These are phyloP conservation scores for Alauda arvensis DNA, from an alignment of 2,797 vertebrate species.

Conservation along the genomic window DNA sequence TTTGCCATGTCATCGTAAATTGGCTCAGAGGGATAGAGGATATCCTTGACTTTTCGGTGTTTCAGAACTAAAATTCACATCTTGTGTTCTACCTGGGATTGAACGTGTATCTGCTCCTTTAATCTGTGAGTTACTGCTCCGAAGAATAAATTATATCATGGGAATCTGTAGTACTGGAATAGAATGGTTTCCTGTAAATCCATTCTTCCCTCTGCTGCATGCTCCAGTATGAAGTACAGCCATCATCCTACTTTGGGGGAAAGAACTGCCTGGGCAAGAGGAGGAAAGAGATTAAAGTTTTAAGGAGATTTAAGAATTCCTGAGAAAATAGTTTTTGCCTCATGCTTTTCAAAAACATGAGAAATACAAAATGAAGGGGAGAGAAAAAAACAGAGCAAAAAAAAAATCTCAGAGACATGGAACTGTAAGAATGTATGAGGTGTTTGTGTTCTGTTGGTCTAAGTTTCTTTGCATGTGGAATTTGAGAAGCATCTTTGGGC, in stretches of 20 bases:
- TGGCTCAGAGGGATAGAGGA: background rate
- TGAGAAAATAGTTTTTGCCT: background rate
- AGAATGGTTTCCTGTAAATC: background rate
- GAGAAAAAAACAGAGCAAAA: background rate
- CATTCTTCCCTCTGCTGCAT: background rate
- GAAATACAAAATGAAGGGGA: background rate
- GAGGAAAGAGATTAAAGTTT: background rate
- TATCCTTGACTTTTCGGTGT: background rate
- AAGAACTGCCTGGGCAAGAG: background rate
- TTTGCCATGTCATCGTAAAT: conserved; percentile 13
- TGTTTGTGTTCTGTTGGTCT: background rate
- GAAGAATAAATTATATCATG: background rate
- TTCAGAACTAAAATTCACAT: background rate
- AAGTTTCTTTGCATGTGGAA: background rate
- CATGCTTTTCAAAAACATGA: rapidly evolving
- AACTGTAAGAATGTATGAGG: background rate
- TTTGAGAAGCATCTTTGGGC: background rate
- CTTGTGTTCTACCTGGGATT: background rate
- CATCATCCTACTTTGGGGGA: background rate
- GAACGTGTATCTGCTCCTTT: background rate
- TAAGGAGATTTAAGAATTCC: conserved; percentile 21
- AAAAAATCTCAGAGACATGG: background rate
- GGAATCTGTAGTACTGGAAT: background rate
- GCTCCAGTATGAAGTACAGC: background rate
- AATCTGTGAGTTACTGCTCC: background rate